Base-by-base conservation (phyloP, 2,797 vertebrate genomes). In the Odontamblyopus rebecca region DNA sequence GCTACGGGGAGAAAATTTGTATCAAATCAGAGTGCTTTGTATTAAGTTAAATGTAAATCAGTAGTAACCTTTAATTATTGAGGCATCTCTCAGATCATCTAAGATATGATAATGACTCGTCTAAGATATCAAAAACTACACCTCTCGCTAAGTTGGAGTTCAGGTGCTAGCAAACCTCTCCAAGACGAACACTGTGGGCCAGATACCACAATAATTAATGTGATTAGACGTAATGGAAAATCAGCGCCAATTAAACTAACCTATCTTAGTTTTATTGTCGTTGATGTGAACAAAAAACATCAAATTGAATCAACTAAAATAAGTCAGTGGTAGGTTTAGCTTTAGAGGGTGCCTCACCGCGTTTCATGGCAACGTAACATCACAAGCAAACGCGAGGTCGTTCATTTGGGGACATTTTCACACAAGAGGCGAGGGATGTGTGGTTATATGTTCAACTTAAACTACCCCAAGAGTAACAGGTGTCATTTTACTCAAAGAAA, bases 381-480 rank as follows among this genome's bases (percentile, higher is more conserved):
- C 79, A 76, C 78, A 71, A 73, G 82, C 87, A 88, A 86, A 69
- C 74, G 30, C 73, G 82, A 79, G 85, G 86, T 84, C 84, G 84
- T 26, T 12, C n/a, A 16, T 57, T 61, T 50, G 15, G 18, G 7
- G 19, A 5, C 16, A 51, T 13, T 16, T 35, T n/a, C 59, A 13
- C 29, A 19, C 3, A 1, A n/a, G 1, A 57, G 5, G 19, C 6
- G n/a, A 41, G 12, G 2, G 4, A 30, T 32, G 6, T 19, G 1
- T 18, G 26, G 2, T 27, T 41, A 44, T 19, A 13, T 63, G 3
- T 8, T 19, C 5, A 11, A 13, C 5, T 41, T 6, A 23, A 19
- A 32, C 6, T 1, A 35, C 2, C 3, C 30, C 7, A n/a, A 1
- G 7, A 35, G 4, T n/a, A 9, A 61, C 6, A 8, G 18, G 30